Evolutionary conservation across 2,888 invertebrate genomes (phyloP).

Genomic region (Cremastinae sp.): DNA sequence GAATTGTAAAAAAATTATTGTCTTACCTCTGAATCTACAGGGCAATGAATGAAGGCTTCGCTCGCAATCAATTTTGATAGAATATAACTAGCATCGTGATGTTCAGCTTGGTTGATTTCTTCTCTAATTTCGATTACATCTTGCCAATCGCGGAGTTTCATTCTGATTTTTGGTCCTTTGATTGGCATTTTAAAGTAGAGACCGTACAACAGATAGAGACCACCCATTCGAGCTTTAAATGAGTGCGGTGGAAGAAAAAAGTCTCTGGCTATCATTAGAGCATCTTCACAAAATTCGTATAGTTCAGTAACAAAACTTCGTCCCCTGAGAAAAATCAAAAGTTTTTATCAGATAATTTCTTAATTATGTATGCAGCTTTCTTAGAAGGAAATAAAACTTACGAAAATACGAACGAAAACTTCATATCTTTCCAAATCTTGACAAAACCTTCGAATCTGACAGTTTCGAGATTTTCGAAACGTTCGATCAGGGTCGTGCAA

Average conservation of each 20-base stretch:
- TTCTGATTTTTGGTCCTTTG: conserved; percentile 70
- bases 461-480: conserved; percentile 69
- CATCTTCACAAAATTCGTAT: conserved; percentile 75
- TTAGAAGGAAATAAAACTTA: conserved; percentile 60
- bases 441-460: conserved; percentile 73
- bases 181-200: conserved; percentile 75
- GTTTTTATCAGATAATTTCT: neutral
- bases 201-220: conserved; percentile 75
- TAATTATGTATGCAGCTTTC: no score
- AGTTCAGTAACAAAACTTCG: conserved; percentile 68
- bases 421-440: conserved; percentile 74
- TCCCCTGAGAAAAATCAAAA: conserved; percentile 62
- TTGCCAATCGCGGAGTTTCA: conserved; percentile 72
- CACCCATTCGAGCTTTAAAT: conserved; percentile 73
- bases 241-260: conserved; percentile 67
- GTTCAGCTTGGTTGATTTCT: conserved; percentile 71
- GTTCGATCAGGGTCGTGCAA: conserved; percentile 68
- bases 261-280: conserved; percentile 71
- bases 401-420: conserved; percentile 75
- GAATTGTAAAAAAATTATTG: no score
- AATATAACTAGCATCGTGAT: conserved; percentile 76
- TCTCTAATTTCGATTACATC: conserved; percentile 69
- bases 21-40: conserved; percentile 72
- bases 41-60: conserved; percentile 70
- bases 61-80: conserved; percentile 73